Base-by-base conservation (phyloP, 1,140 invertebrate genomes). In the Steinernema feltiae region DNA sequence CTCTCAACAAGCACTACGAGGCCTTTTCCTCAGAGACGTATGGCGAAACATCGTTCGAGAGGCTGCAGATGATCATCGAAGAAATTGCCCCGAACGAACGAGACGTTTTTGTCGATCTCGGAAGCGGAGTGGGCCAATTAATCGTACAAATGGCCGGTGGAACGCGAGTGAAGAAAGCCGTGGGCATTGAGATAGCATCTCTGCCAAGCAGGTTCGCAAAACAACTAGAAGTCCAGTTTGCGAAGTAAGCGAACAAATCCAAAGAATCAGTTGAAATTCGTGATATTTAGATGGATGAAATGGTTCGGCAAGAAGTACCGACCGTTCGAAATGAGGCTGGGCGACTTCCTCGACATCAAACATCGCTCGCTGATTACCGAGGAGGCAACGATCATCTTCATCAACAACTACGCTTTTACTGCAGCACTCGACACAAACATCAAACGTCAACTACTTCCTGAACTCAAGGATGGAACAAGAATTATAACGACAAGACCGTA, bases 381-480 rank as follows among this genome's bases (percentile, higher is more conserved):
- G 30, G 82, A 85, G 63, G 84, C 85, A 1, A 86, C 85, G 7
- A 81, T 85, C 63, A 83, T 85, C 32, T 86, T 86, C 74, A 84
- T 85, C 72, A 85, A 85, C 75, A 85, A 85, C 74, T 85, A 71
- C 63, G 85, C 84, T 0, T 85, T 86, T 71, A 27, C 72, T 21
- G 70, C 84, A 12, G 82, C 84, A 15, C 46, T 85, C 7, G 84
- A 86, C 46, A 41, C 76, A 15, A 72, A 75, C 31, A 86, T 86
- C 32, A 84, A 83, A 71, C 48, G 46, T 31, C 74, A 84, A 69
- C 31, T 85, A 1, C 32, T 85, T 1, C 32, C 32, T n/a, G 84
- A 85, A 17, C 31, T 85, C 18, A 82, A 85, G 30, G 69, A 84
- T 21, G 83, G 83, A 1, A 81, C 77, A 1, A 7, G 75, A 29